Conservation (phyloP, 37 sponge, comb jelly and placozoan genomes). For the Spongilla lacustris region DNA sequence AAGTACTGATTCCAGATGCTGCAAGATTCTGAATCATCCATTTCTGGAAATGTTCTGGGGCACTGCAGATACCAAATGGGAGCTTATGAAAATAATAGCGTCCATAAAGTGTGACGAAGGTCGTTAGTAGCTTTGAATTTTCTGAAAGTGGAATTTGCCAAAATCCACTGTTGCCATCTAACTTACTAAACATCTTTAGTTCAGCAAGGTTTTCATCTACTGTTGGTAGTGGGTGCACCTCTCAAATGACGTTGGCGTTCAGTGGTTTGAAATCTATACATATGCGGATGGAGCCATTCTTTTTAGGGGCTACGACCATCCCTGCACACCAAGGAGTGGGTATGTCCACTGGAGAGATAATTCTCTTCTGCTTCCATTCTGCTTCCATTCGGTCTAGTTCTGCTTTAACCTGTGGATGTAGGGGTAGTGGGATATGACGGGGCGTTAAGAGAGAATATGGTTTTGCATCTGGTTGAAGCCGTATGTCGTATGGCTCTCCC, state of each 20-base stretch:
- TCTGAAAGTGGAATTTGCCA: slow-evolving; percentile 29
- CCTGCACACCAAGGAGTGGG: neutral
- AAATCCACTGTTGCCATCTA: slow-evolving; percentile 9
- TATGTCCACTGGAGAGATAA: too few relatives aligned
- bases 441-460: slow-evolving; percentile 3
- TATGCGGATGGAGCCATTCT: neutral
- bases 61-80: slow-evolving; percentile 38
- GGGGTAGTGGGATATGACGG: slow-evolving; percentile 3
- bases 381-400: slow-evolving; percentile 28
- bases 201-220: neutral
- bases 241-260: slow-evolving; percentile 2
- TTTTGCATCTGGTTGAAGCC: neutral
- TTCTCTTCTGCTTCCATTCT: slow-evolving; percentile 13
- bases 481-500: slow-evolving; percentile 7
- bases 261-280: slow-evolving; percentile 26
- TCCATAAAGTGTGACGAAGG: slow-evolving; percentile 35
- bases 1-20: neutral
- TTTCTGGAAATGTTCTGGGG: slow-evolving; percentile 37
- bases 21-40: slow-evolving; percentile 20
- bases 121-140: slow-evolving; percentile 11
- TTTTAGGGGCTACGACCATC: neutral
- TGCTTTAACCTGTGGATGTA: slow-evolving; percentile 4
- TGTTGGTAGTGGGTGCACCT: slow-evolving; percentile 3
- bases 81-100: slow-evolving; percentile 17
- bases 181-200: neutral